Evolutionary conservation across 2,888 invertebrate genomes (phyloP).

Genomic region (Phymatocera aterrima): DNA sequence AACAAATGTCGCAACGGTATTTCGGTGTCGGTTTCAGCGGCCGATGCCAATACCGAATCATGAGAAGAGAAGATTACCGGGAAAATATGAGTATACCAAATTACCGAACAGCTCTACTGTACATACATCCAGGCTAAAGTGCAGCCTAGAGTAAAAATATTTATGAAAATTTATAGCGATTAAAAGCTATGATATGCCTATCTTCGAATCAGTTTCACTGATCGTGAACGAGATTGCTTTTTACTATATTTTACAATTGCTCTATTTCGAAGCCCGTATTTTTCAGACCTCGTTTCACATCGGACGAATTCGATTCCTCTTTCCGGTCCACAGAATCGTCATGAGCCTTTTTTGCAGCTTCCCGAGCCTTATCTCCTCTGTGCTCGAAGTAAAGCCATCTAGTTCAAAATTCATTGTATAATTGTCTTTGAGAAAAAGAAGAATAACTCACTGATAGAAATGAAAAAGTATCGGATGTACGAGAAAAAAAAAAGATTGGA

Average conservation of each 20-base stretch:
- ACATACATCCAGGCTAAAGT: too few relatives aligned
- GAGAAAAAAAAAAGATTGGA: too few relatives aligned
- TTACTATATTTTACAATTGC: constrained; percentile 58
- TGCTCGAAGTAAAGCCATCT: constrained; percentile 85
- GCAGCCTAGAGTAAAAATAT: not conserved
- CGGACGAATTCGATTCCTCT: constrained; percentile 74
- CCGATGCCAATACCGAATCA: too few relatives aligned
- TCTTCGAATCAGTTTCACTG: constrained; percentile 4
- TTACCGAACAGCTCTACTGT: too few relatives aligned
- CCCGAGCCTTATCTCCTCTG: constrained; percentile 75
- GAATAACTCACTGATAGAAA: not conserved
- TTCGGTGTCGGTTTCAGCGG: too few relatives aligned
- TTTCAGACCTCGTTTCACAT: constrained; percentile 71
- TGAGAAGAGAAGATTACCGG: too few relatives aligned
- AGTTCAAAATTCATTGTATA: too few relatives aligned
- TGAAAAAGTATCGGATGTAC: too few relatives aligned
- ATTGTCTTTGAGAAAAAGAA: not conserved
- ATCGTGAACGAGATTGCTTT: not conserved
- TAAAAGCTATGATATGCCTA: constrained; percentile 7
- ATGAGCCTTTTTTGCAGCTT: constrained; percentile 58
- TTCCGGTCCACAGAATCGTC: too few relatives aligned
- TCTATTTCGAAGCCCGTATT: constrained; percentile 74
- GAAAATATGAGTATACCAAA: too few relatives aligned
- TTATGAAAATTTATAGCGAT: not conserved
- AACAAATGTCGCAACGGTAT: too few relatives aligned